phyloP scores from a whole-genome alignment of 2,888 invertebrate genomes.

The Stratiomys singularior region DNA sequence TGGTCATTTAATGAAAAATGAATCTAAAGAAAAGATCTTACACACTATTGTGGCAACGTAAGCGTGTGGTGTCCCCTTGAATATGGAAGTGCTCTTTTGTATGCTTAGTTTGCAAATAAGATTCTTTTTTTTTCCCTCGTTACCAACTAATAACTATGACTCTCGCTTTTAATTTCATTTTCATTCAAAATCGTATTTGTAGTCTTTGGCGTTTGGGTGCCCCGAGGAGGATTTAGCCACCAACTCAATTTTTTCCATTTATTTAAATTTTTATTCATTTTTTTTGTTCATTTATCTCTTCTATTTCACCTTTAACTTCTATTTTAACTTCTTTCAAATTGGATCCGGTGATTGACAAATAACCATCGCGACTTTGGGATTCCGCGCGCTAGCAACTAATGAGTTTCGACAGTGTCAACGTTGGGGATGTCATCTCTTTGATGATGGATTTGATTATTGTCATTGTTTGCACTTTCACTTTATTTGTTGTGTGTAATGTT shows the following conservation, averaged over 20 bases:
- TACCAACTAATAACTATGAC: neutral
- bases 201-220: neutral
- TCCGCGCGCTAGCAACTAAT: neutral
- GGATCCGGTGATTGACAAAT: neutral
- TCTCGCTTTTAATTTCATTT: conserved; percentile 4
- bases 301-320: too few relatives aligned
- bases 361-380: neutral
- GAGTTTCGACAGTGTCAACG: conserved; percentile 35
- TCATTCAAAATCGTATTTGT: neutral
- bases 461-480: conserved; percentile 4
- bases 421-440: conserved; percentile 3
- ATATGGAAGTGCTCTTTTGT: neutral
- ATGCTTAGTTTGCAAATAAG: neutral
- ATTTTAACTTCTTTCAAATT: neutral
- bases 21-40: conserved; percentile 1
- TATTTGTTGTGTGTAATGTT: neutral
- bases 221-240: neutral
- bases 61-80: conserved; percentile 1
- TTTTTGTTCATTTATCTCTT: neutral
- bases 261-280: neutral
- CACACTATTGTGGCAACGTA: neutral
- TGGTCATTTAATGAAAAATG: neutral
- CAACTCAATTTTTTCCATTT: neutral
- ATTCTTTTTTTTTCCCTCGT: neutral
- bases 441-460: conserved; percentile 25